These are phyloP conservation scores for Drosophila conformis DNA, from an alignment of 2,888 invertebrate species.

Conservation along the genomic window DNA sequence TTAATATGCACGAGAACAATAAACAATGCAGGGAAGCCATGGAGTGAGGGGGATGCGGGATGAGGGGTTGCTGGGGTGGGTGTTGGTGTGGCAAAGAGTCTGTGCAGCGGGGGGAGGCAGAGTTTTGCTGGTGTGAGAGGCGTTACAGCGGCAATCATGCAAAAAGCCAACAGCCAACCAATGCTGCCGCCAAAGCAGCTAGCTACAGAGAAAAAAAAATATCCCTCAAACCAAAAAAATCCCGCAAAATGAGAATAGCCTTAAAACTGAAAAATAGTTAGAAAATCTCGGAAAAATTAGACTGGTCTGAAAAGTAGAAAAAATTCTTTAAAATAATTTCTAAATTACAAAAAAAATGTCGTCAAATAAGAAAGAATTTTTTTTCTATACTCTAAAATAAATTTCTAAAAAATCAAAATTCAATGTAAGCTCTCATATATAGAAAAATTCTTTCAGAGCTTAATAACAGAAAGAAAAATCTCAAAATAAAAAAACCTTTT, in stretches of 20 bases:
- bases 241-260: accelerated
- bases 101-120: constrained; percentile 6
- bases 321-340: neutral
- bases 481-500: too few species aligned
- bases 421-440: accelerated
- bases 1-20: constrained; percentile 83
- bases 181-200: constrained; percentile 61
- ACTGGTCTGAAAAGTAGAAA: accelerated
- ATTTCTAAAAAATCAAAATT: too few species aligned
- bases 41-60: neutral
- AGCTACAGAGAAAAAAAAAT: neutral
- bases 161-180: constrained; percentile 27
- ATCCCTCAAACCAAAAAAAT: too few species aligned
- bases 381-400: neutral
- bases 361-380: neutral
- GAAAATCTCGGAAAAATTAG: neutral
- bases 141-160: constrained; percentile 69
- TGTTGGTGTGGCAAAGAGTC: constrained; percentile 3
- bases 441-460: neutral
- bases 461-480: too few species aligned
- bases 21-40: constrained; percentile 61
- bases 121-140: constrained; percentile 44
- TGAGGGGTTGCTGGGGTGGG: neutral
- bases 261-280: neutral
- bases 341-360: neutral